Evolutionary conservation across 2,888 invertebrate species (phyloP).

Genomic region (Cephus sareptanus): DNA sequence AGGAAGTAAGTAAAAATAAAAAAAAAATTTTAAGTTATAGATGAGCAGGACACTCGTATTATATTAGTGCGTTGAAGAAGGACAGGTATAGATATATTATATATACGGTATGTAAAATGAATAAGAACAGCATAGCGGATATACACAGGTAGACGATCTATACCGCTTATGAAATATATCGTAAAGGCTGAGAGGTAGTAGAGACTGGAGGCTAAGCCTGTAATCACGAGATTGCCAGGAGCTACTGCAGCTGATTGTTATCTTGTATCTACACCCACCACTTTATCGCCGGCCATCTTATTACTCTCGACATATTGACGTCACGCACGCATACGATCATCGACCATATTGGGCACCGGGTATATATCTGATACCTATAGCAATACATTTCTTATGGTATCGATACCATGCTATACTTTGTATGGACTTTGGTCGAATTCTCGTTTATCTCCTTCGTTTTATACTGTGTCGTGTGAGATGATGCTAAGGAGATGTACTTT

Average conservation of each 20-base stretch:
- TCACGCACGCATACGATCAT: conserved; percentile 56
- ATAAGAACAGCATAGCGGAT: not conserved
- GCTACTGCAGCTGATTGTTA: conserved; percentile 65
- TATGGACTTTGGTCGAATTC: not conserved
- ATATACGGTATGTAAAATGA: not conserved
- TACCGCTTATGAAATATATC: conserved; percentile 50
- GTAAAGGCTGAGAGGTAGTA: conserved; percentile 42
- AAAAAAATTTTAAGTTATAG: not conserved
- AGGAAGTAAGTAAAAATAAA: not conserved
- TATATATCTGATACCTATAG: not conserved
- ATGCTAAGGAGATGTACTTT: not conserved
- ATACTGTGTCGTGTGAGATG: not conserved
- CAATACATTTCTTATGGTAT: not conserved
- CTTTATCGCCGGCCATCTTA: conserved; percentile 65
- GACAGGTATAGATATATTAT: not conserved
- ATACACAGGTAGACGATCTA: conserved; percentile 18
- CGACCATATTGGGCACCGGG: not conserved
- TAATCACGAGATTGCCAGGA: conserved; percentile 64
- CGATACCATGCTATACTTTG: not conserved
- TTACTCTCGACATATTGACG: conserved; percentile 64
- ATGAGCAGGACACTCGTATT: not conserved
- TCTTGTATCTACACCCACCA: conserved; percentile 66
- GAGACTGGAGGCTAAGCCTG: conserved; percentile 57
- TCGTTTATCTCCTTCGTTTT: not conserved
- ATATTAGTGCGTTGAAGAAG: not conserved